Conservation (phyloP, 2,113 vertebrate species). For the Diadophis punctatus region DNA sequence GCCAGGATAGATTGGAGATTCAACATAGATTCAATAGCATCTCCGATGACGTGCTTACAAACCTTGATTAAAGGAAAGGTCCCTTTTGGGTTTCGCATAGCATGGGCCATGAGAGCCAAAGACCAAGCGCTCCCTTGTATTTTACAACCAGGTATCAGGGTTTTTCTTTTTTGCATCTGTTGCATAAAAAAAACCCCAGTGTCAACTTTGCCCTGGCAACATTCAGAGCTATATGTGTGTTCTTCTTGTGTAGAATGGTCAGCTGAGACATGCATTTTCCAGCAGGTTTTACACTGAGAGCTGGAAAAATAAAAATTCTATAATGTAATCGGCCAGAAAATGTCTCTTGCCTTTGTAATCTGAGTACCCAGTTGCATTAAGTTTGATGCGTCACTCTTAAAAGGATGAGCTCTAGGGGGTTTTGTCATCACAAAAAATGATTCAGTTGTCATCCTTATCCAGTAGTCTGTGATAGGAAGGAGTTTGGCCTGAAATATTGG, state of each 20-base stretch:
- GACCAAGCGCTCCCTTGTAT: not conserved
- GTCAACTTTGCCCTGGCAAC: not conserved
- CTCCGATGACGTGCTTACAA: not conserved
- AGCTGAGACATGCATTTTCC: not conserved
- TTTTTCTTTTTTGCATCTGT: not conserved
- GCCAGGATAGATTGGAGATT: not conserved
- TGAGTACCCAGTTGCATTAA: not conserved
- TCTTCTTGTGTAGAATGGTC: not conserved
- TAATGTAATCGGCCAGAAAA: not conserved
- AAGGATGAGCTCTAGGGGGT: not conserved
- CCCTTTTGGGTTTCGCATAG: not conserved
- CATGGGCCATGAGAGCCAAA: no score
- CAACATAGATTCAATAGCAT: not conserved
- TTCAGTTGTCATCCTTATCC: not conserved
- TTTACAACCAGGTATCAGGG: not conserved
- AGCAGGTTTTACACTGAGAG: not conserved
- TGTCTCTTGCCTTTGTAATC: not conserved
- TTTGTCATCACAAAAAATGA: not conserved
- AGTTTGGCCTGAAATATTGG: not conserved
- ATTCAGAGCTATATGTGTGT: not conserved
- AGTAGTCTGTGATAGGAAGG: not conserved
- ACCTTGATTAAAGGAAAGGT: not conserved
- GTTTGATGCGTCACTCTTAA: not conserved
- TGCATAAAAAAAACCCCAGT: not conserved
- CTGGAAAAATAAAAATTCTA: not conserved